Conservation (phyloP, 2,888 invertebrate species). For the Anthrax anthrax region DNA sequence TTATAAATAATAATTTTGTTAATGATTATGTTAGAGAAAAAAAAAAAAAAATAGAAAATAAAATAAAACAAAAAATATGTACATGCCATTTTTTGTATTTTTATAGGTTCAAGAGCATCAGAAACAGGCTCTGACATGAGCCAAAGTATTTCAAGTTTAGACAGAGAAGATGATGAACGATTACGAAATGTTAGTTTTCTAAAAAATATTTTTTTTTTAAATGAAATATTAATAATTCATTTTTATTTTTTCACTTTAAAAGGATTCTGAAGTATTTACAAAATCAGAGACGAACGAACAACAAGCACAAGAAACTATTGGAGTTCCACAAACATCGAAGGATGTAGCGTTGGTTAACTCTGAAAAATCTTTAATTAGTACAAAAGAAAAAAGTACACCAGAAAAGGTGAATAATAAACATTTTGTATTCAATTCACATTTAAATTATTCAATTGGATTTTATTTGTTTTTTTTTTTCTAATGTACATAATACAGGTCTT, state of each 20-base stretch:
- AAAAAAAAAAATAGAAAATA: too few species aligned
- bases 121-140: conserved; percentile 46
- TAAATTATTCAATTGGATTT: not conserved
- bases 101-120: conserved; percentile 44
- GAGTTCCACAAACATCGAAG: conserved; percentile 20
- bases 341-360: conserved; percentile 22
- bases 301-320: conserved; percentile 5
- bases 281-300: conserved; percentile 21
- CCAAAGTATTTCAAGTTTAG: conserved; percentile 78
- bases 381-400: conserved; percentile 64
- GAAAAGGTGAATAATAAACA: conserved; percentile 43
- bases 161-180: conserved; percentile 60
- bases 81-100: conserved; percentile 8
- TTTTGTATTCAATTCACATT: not conserved
- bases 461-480: conserved; percentile 4
- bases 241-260: not conserved
- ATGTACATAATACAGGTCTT: conserved; percentile 44
- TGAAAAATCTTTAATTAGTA: conserved; percentile 37
- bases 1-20: not conserved
- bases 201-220: conserved; percentile 2
- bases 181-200: conserved; percentile 24
- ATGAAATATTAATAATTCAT: conserved; percentile 1
- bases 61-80: not conserved
- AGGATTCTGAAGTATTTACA: conserved; percentile 33
- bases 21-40: not conserved